Conservation (phyloP, 2,113 vertebrate species). For the Hippocampus zosterae region DNA sequence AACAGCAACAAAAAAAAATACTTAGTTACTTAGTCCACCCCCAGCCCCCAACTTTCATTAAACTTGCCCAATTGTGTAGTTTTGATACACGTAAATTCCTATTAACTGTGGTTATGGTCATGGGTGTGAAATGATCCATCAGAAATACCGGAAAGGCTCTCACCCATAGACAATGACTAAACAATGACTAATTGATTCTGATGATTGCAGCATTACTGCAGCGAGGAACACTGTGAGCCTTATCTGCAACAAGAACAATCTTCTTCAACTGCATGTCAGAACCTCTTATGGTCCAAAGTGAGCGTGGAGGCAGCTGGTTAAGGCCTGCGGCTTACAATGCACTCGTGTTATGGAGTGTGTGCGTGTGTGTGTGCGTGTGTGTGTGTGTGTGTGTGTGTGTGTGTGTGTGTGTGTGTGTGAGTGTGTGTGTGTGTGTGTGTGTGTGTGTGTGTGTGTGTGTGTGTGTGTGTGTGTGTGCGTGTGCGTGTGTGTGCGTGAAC, state of each 20-base stretch:
- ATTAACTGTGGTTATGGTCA: neutral
- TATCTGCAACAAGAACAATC: conserved; percentile 35
- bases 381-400: too few species aligned
- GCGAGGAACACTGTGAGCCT: conserved; percentile 34
- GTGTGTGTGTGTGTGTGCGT: neutral
- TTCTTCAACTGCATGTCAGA: conserved; percentile 44
- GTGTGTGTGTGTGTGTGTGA: neutral
- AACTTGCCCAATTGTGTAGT: neutral
- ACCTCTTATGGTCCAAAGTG: conserved; percentile 27
- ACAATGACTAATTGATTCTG: conserved; percentile 40
- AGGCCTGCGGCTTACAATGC: conserved; percentile 12
- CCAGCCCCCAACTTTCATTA: neutral
- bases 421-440: neutral
- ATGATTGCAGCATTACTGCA: conserved; percentile 17
- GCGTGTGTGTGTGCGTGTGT: neutral
- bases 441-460: neutral
- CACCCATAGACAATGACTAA: conserved; percentile 21
- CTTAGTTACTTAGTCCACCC: too few species aligned
- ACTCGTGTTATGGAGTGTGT: neutral
- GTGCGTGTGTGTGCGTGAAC: neutral
- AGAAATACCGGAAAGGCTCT: conserved; percentile 6
- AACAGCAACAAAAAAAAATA: too few species aligned
- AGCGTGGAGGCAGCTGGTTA: conserved; percentile 24
- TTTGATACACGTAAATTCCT: neutral
- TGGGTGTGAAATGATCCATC: conserved; percentile 10